Percentiles rank a stretch among this genome's conserved stretches.
phyloP scores from a whole-genome alignment of 2,888 invertebrate genomes.

The Xylota sylvarum region DNA sequence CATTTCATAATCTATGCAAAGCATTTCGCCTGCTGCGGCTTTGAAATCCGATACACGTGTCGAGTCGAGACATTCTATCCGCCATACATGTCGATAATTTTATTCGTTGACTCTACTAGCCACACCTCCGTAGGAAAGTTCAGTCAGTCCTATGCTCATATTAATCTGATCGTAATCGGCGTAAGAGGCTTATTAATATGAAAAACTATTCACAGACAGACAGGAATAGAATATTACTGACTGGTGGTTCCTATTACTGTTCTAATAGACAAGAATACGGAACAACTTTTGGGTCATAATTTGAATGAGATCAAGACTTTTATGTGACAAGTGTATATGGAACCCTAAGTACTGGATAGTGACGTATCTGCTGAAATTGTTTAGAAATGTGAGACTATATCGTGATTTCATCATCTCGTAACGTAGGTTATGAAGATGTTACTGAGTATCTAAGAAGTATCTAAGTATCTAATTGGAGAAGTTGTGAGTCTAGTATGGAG shows the following conservation, averaged over 20 bases:
- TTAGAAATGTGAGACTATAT: too few species aligned
- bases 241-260: too few species aligned
- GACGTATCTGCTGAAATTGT: too few species aligned
- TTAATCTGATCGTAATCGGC: not conserved
- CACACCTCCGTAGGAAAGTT: not conserved
- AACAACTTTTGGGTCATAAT: not conserved
- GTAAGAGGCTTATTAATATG: slow-evolving; percentile 1
- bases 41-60: slow-evolving; percentile 5
- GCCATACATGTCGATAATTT: not conserved
- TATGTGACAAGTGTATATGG: not conserved
- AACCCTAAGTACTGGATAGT: not conserved
- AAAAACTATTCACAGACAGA: not conserved
- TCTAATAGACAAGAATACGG: not conserved
- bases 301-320: not conserved
- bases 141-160: not conserved
- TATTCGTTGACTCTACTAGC: not conserved
- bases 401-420: too few species aligned
- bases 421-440: too few species aligned
- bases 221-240: not conserved
- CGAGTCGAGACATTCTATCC: not conserved
- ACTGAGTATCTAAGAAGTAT: too few species aligned
- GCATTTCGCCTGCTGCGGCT: not conserved
- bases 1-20: not conserved
- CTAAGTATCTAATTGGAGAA: too few species aligned
- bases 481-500: too few species aligned